A percentile compares a stretch with the other conserved stretches of the same genome.
These are phyloP conservation scores for Etia nguti DNA, from an alignment of 2,113 vertebrate species.

Conservation along the genomic window DNA sequence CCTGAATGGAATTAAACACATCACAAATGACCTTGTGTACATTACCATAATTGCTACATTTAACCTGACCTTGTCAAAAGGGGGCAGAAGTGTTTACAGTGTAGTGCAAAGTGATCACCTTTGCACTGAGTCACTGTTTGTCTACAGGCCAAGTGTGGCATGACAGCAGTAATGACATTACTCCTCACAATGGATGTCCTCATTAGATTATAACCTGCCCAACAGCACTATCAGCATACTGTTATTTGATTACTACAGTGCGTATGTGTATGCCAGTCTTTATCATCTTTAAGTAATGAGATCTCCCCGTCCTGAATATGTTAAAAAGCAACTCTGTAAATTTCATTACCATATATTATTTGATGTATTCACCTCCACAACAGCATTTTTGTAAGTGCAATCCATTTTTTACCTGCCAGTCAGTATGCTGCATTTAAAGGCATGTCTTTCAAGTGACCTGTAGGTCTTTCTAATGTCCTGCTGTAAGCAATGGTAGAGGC, in stretches of 20 bases:
- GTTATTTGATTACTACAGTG: constrained; percentile 15
- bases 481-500: neutral
- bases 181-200: constrained; percentile 6
- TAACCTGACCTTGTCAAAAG: neutral
- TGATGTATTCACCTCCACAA: neutral
- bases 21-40: neutral
- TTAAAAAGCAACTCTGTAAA: neutral
- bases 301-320: neutral
- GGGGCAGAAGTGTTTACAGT: neutral
- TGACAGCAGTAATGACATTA: constrained; percentile 40
- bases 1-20: neutral
- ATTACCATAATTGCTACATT: neutral
- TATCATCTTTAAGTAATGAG: neutral
- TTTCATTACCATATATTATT: neutral
- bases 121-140: constrained; percentile 11
- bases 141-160: neutral
- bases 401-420: neutral
- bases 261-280: neutral
- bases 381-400: neutral
- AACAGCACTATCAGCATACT: constrained; percentile 8
- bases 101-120: neutral
- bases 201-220: constrained; percentile 45
- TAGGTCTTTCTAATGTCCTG: neutral
- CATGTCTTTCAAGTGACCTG: neutral
- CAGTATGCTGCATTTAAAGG: neutral